These are phyloP conservation scores for Leptonema lineaticorne DNA, from an alignment of 1,140 invertebrate genomes.

Conservation along the genomic window DNA sequence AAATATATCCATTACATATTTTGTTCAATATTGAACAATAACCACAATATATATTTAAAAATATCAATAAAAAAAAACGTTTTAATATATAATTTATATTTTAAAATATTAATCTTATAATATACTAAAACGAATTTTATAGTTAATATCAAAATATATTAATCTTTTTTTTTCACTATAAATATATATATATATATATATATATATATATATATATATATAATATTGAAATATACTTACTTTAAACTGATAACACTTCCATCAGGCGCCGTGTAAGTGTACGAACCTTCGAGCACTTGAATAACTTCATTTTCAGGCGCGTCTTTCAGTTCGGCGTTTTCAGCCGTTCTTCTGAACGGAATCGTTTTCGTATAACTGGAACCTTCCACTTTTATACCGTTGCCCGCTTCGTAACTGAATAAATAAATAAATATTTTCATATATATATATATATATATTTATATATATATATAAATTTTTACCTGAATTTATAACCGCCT, in stretches of 20 bases:
- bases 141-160: too few species aligned
- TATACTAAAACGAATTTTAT: too few species aligned
- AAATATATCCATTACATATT: too few species aligned
- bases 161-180: too few species aligned
- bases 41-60: too few species aligned
- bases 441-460: too few species aligned
- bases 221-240: slow-evolving; percentile 42
- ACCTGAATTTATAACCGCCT: slow-evolving; percentile 58
- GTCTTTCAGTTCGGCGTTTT: slow-evolving; percentile 53
- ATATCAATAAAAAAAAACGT: too few species aligned
- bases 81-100: too few species aligned
- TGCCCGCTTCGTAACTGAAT: slow-evolving; percentile 62
- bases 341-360: slow-evolving; percentile 52
- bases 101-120: too few species aligned
- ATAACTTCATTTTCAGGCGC: slow-evolving; percentile 54
- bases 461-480: slow-evolving; percentile 3
- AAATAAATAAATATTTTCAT: slow-evolving; percentile 29
- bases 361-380: slow-evolving; percentile 60
- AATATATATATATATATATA: too few species aligned
- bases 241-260: slow-evolving; percentile 59
- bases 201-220: too few species aligned
- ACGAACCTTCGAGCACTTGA: slow-evolving; percentile 62
- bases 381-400: slow-evolving; percentile 65
- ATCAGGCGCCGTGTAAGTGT: slow-evolving; percentile 66
- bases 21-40: too few species aligned